phyloP scores from a whole-genome alignment of 2,113 vertebrate genomes.

The Gopherus flavomarginatus region DNA sequence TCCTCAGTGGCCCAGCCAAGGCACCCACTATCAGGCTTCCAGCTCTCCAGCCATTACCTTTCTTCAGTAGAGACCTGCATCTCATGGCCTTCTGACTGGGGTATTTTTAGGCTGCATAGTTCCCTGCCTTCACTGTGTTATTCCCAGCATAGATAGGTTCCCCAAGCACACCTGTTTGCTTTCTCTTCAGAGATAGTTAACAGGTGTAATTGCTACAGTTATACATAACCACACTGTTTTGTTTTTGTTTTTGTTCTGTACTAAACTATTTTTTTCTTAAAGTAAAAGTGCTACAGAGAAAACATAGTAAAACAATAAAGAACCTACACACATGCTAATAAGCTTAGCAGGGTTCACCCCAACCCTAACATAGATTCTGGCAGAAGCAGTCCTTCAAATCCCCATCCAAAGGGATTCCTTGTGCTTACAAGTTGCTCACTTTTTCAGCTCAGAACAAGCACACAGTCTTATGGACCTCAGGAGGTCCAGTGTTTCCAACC shows the following conservation, averaged over 20 bases:
- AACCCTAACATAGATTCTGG: background rate
- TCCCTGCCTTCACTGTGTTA: background rate
- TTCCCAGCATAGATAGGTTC: background rate
- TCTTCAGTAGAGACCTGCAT: background rate
- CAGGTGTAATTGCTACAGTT: background rate
- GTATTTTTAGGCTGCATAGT: background rate
- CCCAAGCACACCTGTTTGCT: background rate
- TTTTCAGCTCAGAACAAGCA: background rate
- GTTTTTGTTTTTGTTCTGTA: background rate
- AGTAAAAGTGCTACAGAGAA: background rate
- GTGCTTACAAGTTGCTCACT: background rate
- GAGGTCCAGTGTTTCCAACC: background rate
- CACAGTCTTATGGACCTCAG: background rate
- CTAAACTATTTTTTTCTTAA: background rate
- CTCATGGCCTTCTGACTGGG: background rate
- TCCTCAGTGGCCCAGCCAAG: background rate
- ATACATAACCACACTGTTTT: background rate
- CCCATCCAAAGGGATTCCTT: background rate
- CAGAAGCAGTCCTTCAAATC: background rate
- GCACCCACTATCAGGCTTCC: background rate
- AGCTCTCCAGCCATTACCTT: background rate
- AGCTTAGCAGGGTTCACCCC: background rate
- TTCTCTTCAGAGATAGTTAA: background rate
- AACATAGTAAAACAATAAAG: background rate
- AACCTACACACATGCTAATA: background rate